These are phyloP conservation scores for Eueides isabella DNA, from an alignment of 1,140 invertebrate genomes.

Conservation along the genomic window DNA sequence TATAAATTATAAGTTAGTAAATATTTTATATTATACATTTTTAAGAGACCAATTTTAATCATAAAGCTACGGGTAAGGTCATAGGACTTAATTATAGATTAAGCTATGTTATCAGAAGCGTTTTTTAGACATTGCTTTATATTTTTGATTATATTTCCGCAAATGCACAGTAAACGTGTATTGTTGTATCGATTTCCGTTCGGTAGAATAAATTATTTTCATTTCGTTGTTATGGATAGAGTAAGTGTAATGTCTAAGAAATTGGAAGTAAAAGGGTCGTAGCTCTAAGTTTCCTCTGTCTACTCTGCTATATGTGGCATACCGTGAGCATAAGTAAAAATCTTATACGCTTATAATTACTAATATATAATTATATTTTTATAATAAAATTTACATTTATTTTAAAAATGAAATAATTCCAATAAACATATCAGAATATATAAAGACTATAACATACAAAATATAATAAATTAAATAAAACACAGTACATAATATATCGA, in stretches of 20 bases:
- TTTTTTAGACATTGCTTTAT: neutral
- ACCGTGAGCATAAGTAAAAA: neutral
- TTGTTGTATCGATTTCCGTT: neutral
- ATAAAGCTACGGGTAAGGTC: conserved; percentile 52
- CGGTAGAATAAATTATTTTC: too few relatives aligned
- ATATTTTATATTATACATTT: too few relatives aligned
- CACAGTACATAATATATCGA: neutral
- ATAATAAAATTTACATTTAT: neutral
- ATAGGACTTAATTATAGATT: neutral
- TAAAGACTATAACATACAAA: neutral
- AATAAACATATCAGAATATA: neutral
- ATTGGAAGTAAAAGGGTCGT: too few relatives aligned
- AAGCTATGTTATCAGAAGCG: neutral
- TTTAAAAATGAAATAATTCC: neutral
- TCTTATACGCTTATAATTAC: too few relatives aligned
- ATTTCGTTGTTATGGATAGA: too few relatives aligned
- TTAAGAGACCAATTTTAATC: conserved; percentile 57
- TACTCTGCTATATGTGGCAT: neutral
- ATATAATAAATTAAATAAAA: neutral
- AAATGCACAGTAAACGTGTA: too few relatives aligned
- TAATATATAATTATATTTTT: too few relatives aligned
- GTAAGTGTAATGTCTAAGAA: too few relatives aligned
- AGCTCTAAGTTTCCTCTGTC: too few relatives aligned
- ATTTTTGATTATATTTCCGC: neutral
- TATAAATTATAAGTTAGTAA: too few relatives aligned